phyloP scores from a whole-genome alignment of 2,888 invertebrate genomes.

The Acronicta aceris region DNA sequence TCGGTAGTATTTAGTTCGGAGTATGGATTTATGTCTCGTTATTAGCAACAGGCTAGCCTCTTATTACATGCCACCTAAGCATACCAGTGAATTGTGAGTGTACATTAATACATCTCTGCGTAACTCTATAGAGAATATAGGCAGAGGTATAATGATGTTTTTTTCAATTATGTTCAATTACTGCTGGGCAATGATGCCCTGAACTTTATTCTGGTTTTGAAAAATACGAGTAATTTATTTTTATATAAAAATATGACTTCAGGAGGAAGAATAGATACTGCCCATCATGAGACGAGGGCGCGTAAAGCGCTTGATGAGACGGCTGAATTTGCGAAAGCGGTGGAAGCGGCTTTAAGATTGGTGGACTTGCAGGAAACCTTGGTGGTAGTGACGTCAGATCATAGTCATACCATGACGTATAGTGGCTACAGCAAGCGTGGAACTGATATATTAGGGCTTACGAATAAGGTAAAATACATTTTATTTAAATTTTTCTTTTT shows the following conservation, averaged over 20 bases:
- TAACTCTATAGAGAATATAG: no score
- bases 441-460: conserved; percentile 80
- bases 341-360: conserved; percentile 90
- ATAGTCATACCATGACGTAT: conserved; percentile 93
- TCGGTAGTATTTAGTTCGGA: no score
- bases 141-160: no score
- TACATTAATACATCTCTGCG: no score
- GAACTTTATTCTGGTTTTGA: no score
- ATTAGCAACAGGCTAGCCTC: no score
- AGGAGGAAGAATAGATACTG: conserved; percentile 92
- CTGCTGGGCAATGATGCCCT: no score
- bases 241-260: conserved; percentile 35
- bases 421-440: conserved; percentile 92
- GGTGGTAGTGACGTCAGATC: conserved; percentile 94
- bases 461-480: conserved; percentile 68
- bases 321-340: conserved; percentile 93
- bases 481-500: neutral
- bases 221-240: neutral
- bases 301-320: conserved; percentile 93
- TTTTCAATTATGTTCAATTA: no score
- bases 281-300: conserved; percentile 92
- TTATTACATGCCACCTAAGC: no score
- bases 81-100: no score
- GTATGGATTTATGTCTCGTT: no score
- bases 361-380: conserved; percentile 92